These are phyloP conservation scores for Chloroceryle inda DNA, from an alignment of 2,797 vertebrate species.

Conservation along the genomic window DNA sequence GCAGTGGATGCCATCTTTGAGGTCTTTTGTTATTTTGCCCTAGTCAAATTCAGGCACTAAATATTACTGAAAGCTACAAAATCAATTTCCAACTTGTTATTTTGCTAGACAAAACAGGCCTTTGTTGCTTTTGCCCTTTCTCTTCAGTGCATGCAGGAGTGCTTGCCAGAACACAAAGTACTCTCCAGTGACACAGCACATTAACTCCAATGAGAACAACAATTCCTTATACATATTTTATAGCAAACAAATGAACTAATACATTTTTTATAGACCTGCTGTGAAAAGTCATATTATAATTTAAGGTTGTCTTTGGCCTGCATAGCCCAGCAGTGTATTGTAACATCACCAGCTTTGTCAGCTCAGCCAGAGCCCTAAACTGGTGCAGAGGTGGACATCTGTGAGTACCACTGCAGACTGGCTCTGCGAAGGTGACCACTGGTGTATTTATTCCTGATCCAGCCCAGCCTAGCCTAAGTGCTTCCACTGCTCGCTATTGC, in stretches of 20 bases:
- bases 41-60: slow-evolving; percentile 26
- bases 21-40: background rate
- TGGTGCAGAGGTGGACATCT: background rate
- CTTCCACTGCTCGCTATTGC: background rate
- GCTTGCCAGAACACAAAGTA: slow-evolving; percentile 26
- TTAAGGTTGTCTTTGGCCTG: slow-evolving; percentile 22
- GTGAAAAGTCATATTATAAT: background rate
- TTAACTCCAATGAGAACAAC: slow-evolving; percentile 61
- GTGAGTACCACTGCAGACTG: background rate
- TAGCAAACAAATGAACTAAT: slow-evolving; percentile 76
- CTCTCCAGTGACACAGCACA: slow-evolving; percentile 7
- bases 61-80: slow-evolving; percentile 27
- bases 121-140: slow-evolving; percentile 19
- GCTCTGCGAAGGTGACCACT: background rate
- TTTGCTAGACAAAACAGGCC: slow-evolving; percentile 28
- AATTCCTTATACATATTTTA: slow-evolving; percentile 75
- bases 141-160: background rate
- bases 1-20: background rate
- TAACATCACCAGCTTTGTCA: background rate
- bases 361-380: background rate
- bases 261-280: slow-evolving; percentile 57
- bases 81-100: slow-evolving; percentile 40
- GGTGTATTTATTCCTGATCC: background rate
- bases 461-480: background rate
- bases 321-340: background rate